Percentiles rank a stretch among this genome's conserved stretches.
These are phyloP conservation scores for Leptobrachium leishanense DNA, from an alignment of 2,113 vertebrate genomes.

Conservation along the genomic window DNA sequence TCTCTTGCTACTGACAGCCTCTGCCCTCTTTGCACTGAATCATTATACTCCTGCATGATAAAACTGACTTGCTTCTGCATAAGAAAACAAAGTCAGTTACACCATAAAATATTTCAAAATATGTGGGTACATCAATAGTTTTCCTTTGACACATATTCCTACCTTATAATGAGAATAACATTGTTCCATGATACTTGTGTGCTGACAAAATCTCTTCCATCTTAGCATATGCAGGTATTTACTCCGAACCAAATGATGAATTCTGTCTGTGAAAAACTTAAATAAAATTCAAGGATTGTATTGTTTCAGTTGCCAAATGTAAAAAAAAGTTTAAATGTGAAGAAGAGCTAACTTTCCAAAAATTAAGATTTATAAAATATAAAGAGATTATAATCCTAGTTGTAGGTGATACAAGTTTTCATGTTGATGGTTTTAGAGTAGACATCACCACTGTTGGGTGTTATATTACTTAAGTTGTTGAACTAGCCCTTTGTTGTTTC, in stretches of 20 bases:
- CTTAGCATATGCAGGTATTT: slow-evolving; percentile 70
- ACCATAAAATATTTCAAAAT: neutral
- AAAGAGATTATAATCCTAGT: too few species aligned
- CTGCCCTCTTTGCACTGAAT: slow-evolving; percentile 66
- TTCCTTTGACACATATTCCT: slow-evolving; percentile 9
- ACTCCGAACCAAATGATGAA: slow-evolving; percentile 57
- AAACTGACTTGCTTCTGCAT: slow-evolving; percentile 62
- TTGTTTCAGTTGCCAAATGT: neutral
- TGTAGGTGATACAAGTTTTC: too few species aligned
- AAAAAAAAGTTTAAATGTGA: too few species aligned
- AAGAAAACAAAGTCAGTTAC: neutral
- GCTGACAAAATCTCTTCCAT: slow-evolving; percentile 68
- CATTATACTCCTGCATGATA: slow-evolving; percentile 65
- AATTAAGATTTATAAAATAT: too few species aligned
- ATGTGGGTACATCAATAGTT: too few species aligned
- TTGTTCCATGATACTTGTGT: slow-evolving; percentile 57
- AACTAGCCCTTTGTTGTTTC: too few species aligned
- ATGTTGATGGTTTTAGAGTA: too few species aligned
- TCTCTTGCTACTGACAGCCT: slow-evolving; percentile 65
- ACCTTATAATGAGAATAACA: slow-evolving; percentile 74
- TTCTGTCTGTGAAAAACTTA: slow-evolving; percentile 62
- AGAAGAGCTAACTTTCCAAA: too few species aligned
- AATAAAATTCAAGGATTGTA: neutral
- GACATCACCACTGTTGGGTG: too few species aligned
- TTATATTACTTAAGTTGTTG: too few species aligned